Evolutionary conservation across 2,797 vertebrate genomes (phyloP), one percentile per base, ranked within the genome.

Genomic region (Diceros bicornis): DNA sequence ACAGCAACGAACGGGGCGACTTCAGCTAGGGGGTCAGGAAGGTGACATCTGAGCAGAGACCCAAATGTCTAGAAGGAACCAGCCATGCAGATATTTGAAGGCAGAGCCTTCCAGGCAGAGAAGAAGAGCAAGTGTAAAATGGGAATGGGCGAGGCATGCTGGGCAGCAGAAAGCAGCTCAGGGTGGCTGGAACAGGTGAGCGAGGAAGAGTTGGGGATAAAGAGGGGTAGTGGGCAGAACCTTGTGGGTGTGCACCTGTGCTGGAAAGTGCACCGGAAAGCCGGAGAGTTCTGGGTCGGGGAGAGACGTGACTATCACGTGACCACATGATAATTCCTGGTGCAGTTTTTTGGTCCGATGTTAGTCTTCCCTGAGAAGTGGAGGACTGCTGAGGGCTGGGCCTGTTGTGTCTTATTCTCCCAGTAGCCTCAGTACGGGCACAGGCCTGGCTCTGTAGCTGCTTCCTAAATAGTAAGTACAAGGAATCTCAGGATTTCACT

Each of bases 291-390:
- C 62, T 34, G 7, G 37, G 52, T 52, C 1, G 5, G 41, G 52
- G 72, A 25, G 57, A 79, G 62, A 32, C 2, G 0, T 32, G 59
- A 1, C 4, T 66, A 3, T 55, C 18, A 4, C 20, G 7, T 7
- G 71, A 9, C 32, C 47, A 17, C 1, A 0, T 37, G 86, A 7
- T 4, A 32, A 17, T 29, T 32, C 2, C 16, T 4, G 0, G 16
- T 32, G 37, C 34, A 32, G 1, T 25, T 12, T 17, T 88, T 11
- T 68, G 34, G 21, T 55, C 55, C 27, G 69, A 32, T 11, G 11
- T 14, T 29, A 27, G 1, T 44, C 86, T 74, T 87, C 64, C 57
- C 21, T 29, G 11, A 32, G 4, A 11, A 83, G 12, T 55, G 47
- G 84, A 34, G 10, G 34, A 16, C 47, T n/a, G 21, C 68, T 21